These are phyloP conservation scores for Diacarnus erythraeanus DNA, from an alignment of 37 sponge, comb jelly and placozoan genomes.

Conservation along the genomic window DNA sequence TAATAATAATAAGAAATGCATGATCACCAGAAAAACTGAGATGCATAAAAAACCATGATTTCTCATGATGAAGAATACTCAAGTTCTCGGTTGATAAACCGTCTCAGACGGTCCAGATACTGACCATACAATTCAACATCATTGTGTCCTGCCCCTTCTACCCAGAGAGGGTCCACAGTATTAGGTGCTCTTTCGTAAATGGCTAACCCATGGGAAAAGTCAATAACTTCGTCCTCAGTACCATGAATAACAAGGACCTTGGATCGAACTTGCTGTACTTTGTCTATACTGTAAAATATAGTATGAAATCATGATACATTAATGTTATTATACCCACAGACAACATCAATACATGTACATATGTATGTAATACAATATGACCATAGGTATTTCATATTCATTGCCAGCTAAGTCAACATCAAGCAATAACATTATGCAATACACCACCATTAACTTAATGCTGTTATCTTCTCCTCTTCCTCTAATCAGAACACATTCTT, in stretches of 20 bases:
- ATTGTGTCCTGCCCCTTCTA: conserved; percentile 99
- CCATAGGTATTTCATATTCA: background rate
- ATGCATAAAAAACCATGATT: background rate
- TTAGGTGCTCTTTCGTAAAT: conserved; percentile 91
- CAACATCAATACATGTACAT: background rate
- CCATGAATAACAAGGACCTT: conserved; percentile 95
- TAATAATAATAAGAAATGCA: background rate
- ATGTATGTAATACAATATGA: conserved; percentile 1
- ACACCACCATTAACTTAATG: too few relatives aligned
- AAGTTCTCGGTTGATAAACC: conserved; percentile 83
- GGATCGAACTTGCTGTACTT: conserved; percentile 78
- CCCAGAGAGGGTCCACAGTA: conserved; percentile 98
- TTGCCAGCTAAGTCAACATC: too few relatives aligned
- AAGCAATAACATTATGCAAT: too few relatives aligned
- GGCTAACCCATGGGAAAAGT: conserved; percentile 94
- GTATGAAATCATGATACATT: background rate
- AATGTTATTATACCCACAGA: background rate
- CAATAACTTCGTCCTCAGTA: conserved; percentile 99
- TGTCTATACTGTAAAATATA: conserved; percentile 72
- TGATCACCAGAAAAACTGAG: background rate
- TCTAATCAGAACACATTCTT: too few relatives aligned
- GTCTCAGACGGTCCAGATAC: conserved; percentile 90
- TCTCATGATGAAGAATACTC: conserved; percentile 17
- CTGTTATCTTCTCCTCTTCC: too few relatives aligned
- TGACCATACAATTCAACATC: conserved; percentile 97